Evolutionary conservation across 2,113 vertebrate species (phyloP), one percentile per base, ranked within the genome.

Genomic region (Ibidorhyncha struthersii): DNA sequence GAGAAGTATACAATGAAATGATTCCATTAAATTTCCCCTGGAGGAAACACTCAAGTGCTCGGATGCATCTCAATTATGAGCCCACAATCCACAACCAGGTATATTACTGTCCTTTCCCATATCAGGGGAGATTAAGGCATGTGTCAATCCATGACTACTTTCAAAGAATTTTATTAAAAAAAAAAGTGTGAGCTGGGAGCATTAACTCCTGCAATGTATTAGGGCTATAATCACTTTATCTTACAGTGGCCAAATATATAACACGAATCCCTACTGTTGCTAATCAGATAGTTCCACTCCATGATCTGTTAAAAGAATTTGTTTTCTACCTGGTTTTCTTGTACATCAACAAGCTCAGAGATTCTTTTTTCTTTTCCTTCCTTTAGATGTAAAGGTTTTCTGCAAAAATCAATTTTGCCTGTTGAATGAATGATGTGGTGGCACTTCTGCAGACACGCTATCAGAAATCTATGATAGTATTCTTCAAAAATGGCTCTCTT

Each of bases 401-500:
- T 76, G 82, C 38, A 83, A 82, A 95, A 97, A 91, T 86, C 81
- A 72, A 49, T 97, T 89, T 93, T 73, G 9, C 52, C 21, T 76
- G 59, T 58, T 79, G 86, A 81, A 83, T 82, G 92, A 85, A 76
- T 22, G 47, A 53, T 72, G 77, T n/a, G 49, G 47, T 84, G 52
- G 16, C 65, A 86, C 43, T 81, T 97, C 69, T 86, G 50, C 55
- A 92, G 89, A 84, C 23, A 55, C 1, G 1, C 8, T 82, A 84
- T 79, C 86, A 93, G 65, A 89, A 95, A 90, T 55, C 63, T 94
- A 22, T 71, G 58, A 70, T 6, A 55, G 16, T 8, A 19, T 56
- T 81, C 72, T 61, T 86, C 49, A 86, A 15, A 94, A 95, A 70
- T 4, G 0, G 5, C 14, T 86, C 34, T 81, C 34, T 55, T 81